Conservation (phyloP, 2,888 invertebrate species). For the Abscondita cerata region DNA sequence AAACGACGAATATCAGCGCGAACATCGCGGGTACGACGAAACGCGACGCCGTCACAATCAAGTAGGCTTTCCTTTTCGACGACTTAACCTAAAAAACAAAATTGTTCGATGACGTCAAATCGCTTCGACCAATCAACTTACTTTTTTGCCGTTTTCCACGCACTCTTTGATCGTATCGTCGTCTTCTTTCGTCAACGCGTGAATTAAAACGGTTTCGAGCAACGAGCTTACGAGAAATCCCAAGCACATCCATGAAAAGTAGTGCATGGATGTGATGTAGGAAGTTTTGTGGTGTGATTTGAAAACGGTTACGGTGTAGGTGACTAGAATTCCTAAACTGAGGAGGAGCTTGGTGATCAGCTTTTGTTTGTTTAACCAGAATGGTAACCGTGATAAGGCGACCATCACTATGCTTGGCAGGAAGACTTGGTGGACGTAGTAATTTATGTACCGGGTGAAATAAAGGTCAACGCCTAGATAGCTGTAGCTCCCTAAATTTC, state of each 20-base stretch:
- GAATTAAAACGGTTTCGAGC: slow-evolving; percentile 9
- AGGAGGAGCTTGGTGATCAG: slow-evolving; percentile 8
- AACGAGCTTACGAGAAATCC: slow-evolving; percentile 12
- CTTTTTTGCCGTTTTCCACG: slow-evolving; percentile 8
- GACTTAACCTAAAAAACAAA: neutral
- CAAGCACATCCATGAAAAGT: slow-evolving; percentile 19
- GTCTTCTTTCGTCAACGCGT: neutral
- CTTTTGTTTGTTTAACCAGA: slow-evolving; percentile 19
- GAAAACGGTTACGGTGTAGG: no score
- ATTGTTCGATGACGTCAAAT: neutral
- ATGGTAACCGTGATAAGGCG: slow-evolving; percentile 23
- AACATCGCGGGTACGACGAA: slow-evolving; percentile 10
- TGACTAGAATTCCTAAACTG: neutral
- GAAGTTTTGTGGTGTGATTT: neutral
- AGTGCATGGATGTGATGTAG: slow-evolving; percentile 9
- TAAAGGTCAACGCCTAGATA: slow-evolving; percentile 3
- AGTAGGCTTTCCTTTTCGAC: neutral
- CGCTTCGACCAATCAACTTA: neutral
- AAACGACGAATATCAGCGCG: slow-evolving; percentile 12
- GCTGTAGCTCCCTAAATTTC: slow-evolving; percentile 20
- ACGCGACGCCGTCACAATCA: slow-evolving; percentile 11
- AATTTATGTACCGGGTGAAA: slow-evolving; percentile 8
- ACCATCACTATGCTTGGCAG: slow-evolving; percentile 19
- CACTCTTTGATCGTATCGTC: neutral
- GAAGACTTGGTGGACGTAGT: slow-evolving; percentile 12